Conservation (phyloP, 2,113 vertebrate species). For the Triplophysa siluroides region DNA sequence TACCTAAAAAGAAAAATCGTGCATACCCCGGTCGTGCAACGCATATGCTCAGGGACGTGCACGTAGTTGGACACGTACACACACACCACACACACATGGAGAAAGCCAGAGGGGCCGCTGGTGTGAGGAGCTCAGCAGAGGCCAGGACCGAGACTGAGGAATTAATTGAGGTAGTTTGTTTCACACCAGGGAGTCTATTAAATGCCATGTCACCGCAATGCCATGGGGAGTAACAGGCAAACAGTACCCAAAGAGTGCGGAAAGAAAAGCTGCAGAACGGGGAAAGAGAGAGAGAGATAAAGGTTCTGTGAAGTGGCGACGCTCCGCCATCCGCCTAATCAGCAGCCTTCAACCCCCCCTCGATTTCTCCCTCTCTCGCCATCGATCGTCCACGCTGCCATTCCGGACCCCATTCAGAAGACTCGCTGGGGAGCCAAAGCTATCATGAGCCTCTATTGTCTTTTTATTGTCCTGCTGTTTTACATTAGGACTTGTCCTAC, state of each 20-base stretch:
- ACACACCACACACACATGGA: constrained; percentile 27
- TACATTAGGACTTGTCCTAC: constrained; percentile 61
- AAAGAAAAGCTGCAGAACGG: constrained; percentile 42
- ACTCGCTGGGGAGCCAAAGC: constrained; percentile 45
- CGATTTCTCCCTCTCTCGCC: constrained; percentile 28
- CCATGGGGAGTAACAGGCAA: constrained; percentile 71
- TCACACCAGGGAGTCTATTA: constrained; percentile 78
- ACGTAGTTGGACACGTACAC: constrained; percentile 36
- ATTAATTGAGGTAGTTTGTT: constrained; percentile 82
- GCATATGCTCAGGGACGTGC: constrained; percentile 18
- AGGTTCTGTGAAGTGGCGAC: constrained; percentile 32
- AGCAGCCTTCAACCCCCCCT: constrained; percentile 46
- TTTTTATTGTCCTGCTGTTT: constrained; percentile 63
- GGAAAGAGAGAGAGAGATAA: constrained; percentile 29
- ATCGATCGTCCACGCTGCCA: constrained; percentile 47
- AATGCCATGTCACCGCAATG: constrained; percentile 77
- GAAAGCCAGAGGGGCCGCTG: constrained; percentile 57
- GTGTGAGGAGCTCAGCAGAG: constrained; percentile 66
- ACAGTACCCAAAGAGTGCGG: constrained; percentile 59
- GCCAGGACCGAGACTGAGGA: constrained; percentile 71
- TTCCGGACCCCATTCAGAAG: constrained; percentile 45
- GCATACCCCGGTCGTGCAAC: neutral
- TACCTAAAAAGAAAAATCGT: neutral
- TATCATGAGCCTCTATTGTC: constrained; percentile 61
- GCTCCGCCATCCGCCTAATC: constrained; percentile 55